Evolutionary conservation across 1,140 invertebrate genomes (phyloP), one percentile per base, ranked within the genome.

Genomic region (Oreohelix idahoensis): DNA sequence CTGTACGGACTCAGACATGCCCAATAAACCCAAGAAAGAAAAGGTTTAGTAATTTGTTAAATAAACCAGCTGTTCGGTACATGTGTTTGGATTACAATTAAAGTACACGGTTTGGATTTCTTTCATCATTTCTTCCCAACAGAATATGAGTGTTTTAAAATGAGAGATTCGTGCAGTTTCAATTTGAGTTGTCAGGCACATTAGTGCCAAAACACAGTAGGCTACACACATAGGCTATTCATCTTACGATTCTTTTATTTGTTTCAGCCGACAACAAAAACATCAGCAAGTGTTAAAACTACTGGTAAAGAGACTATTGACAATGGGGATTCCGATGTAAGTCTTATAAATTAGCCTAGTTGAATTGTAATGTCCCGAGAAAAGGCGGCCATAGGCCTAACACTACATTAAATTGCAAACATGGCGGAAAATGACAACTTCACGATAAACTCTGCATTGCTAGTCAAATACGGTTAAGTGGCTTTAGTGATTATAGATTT

Each of bases 311-410:
- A 94, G 84, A 88, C 83, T 76, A 80, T 86, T 32, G 91, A 92
- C 78, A 92, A 92, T 86, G 92, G 88, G 78, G 93, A 94, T 87
- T 93, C 93, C 91, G 94, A 91, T 90, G 90, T 91, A 86, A 84
- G 83, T 75, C 23, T 2, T 58, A n/a, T 58, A 23, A 49, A 49
- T n/a, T 20, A 15, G 53, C 26, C 10, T 4, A 58, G 23, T 20
- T 58, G 2, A 4, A 58, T 45, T 45, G 42, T 45, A n/a, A 49
- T 8, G 15, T 58, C 4, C 23, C 10, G 2, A 15, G 53, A 23
- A 58, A 58, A 58, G 53, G 20, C 26, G 53, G 53, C 53, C 53
- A 58, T 58, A 11, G 53, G 10, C 5, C 5, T 8, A 45, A 8
- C 79, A 83, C 85, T 86, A 87, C 36, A 84, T 11, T 89, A n/a